Percentiles rank a stretch among this genome's conserved stretches.
Evolutionary conservation across 2,113 vertebrate species (phyloP).

Genomic region (Ciconia maguari): DNA sequence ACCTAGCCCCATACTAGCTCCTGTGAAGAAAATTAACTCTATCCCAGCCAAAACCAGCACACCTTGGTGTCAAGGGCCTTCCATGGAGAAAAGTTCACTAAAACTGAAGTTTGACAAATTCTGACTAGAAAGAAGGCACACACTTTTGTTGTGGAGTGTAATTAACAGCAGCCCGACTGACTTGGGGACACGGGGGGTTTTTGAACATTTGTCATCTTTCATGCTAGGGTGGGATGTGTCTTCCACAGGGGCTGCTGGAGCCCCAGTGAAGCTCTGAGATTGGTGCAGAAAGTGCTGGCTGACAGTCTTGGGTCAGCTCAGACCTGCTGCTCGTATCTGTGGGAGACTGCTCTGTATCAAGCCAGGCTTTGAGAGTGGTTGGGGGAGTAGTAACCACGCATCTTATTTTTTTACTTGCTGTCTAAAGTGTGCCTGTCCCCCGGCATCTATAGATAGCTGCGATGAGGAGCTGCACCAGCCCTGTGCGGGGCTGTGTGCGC

Average conservation of each 20-base stretch:
- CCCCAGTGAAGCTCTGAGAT: neutral
- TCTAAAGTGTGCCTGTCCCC: neutral
- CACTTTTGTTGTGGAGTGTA: neutral
- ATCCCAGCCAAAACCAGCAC: neutral
- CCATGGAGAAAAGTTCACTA: neutral
- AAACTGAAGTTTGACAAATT: neutral
- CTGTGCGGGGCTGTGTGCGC: fast-evolving
- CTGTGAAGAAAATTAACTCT: neutral
- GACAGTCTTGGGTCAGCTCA: neutral
- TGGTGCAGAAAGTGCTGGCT: neutral
- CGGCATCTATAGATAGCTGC: fast-evolving
- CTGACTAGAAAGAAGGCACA: neutral
- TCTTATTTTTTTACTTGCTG: neutral
- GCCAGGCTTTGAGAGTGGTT: neutral
- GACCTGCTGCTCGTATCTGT: fast-evolving
- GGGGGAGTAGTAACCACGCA: neutral
- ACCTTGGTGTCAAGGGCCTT: neutral
- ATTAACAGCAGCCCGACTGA: neutral
- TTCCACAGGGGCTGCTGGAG: neutral
- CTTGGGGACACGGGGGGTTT: fast-evolving
- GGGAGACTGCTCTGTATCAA: neutral
- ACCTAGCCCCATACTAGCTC: fast-evolving
- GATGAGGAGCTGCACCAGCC: neutral
- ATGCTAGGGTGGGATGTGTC: neutral
- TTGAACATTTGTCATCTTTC: neutral